Evolutionary conservation across 2,888 invertebrate genomes (phyloP), one percentile per base, ranked within the genome.

Genomic region (Leptinotarsa haldemani): DNA sequence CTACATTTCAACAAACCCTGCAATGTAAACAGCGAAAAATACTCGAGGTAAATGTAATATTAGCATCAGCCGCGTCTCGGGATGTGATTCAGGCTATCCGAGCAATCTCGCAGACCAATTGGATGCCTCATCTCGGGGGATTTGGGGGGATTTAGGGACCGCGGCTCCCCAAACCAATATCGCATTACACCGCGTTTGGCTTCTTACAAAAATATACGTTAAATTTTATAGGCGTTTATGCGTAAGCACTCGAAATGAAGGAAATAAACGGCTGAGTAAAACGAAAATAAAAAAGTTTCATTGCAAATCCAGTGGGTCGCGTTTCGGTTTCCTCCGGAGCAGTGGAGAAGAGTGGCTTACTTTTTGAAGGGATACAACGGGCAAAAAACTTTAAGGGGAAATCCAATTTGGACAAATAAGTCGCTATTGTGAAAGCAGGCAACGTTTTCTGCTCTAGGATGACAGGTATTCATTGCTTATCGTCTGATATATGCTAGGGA

Each of bases 1-100:
- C 85, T 86, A 85, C 85, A 86, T 86, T 85, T 84, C 85, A 84
- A 86, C 86, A 85, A 84, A 83, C 84, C 83, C 83, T 78, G 82
- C 82, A 85, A 84, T 87, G 87, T 87, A 87, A 87, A 87, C 87
- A 87, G 83, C 84, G 86, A 84, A 85, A 86, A 86, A 86, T 86
- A 86, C 86, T 84, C 85, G 84, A 85, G 84, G 84, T 82, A 84
- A 83, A 84, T 85, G 86, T 50, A 16, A 83, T 84, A 85, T 85
- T 81, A 84, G 83, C 82, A 79, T 80, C 75, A 56, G 69, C 68
- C 71, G 70, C 64, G 82, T 82, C 81, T 81, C 56, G 80, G 82
- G 84, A 84, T 83, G 85, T 84, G 85, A 86, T 85, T 85, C 84
- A 82, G 83, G 81, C 82, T 83, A 85, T 84, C 82, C 82, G 76